These are phyloP conservation scores for Microcebus griseorufus DNA, from an alignment of 2,113 vertebrate species.

Conservation along the genomic window DNA sequence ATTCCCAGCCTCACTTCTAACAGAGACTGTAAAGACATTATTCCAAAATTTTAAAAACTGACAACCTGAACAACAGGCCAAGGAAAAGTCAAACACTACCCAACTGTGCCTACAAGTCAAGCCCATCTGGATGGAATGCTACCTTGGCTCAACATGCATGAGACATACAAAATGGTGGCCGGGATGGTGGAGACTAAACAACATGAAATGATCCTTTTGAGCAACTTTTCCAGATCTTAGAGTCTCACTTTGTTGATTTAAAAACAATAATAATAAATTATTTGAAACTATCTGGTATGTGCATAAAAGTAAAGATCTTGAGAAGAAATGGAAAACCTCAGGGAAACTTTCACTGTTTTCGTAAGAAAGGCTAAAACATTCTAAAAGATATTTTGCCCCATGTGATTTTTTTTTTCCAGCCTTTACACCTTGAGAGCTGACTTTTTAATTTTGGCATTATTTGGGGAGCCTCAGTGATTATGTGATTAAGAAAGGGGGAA, in stretches of 20 bases:
- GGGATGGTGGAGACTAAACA: no score
- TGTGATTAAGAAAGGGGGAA: neutral
- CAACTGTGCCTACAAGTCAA: neutral
- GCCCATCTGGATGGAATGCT: neutral
- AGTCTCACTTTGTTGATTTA: neutral
- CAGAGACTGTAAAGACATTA: neutral
- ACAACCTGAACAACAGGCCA: neutral
- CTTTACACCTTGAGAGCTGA: neutral
- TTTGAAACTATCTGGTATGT: neutral
- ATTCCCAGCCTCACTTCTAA: neutral
- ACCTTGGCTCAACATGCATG: neutral
- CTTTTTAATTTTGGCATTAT: neutral
- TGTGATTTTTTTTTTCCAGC: neutral
- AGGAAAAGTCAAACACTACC: neutral
- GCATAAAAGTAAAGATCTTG: neutral
- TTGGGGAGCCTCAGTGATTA: neutral
- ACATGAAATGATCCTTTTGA: neutral
- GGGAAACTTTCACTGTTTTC: neutral
- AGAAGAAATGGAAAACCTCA: neutral
- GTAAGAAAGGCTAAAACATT: conserved; percentile 25
- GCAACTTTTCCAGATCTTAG: neutral
- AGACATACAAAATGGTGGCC: neutral
- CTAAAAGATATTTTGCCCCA: neutral
- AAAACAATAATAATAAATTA: neutral
- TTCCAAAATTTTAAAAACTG: neutral